Base-by-base conservation (phyloP, 2,888 invertebrate species). In the Agrilus biguttatus region DNA sequence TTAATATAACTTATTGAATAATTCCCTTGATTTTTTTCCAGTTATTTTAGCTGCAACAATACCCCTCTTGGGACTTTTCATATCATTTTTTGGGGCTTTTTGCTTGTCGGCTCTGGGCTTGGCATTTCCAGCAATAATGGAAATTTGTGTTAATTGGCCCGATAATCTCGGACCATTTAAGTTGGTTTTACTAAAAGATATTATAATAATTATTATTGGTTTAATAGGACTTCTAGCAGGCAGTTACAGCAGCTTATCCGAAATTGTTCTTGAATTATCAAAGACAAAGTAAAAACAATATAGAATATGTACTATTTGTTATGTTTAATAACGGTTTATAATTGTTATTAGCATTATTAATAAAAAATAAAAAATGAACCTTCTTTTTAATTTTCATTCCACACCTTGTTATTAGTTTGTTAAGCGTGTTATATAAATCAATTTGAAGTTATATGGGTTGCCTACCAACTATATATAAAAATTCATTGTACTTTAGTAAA, bases 51-150 rank as follows among this genome's bases (percentile, higher is more conserved):
- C 83, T 5, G 72, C 78, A 42, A 67, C 78, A 3, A 75, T 85
- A 49, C 83, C 84, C 2, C 71, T 79, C 44, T 67, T 85, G 45
- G 80, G 78, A 36, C 67, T 83, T 5, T 82, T 84, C 67, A 85
- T 85, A 51, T 82, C 83, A 1, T 63, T 85, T 39, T 80, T 85
- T 47, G 85, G 85, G 32, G 80, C 83, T 1, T 69, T 84, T 38
- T 81, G 82, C 49, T 69, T 82, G 45, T 81, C 83, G 5, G 78
- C 79, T 2, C 65, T 85, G 39, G 83, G 83, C 8, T 72, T 85
- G 34, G 77, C 80, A 3, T 83, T 84, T 58, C 84, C 85, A 17
- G 82, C 83, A 1, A 71, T 82, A 28, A 79, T 85, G 53, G 80
- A 84, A 55, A 69, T 82, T 36, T 80, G 85, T 56, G 80, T 82